These are phyloP conservation scores for Cheilosia soror DNA, from an alignment of 2,888 invertebrate genomes.

Conservation along the genomic window DNA sequence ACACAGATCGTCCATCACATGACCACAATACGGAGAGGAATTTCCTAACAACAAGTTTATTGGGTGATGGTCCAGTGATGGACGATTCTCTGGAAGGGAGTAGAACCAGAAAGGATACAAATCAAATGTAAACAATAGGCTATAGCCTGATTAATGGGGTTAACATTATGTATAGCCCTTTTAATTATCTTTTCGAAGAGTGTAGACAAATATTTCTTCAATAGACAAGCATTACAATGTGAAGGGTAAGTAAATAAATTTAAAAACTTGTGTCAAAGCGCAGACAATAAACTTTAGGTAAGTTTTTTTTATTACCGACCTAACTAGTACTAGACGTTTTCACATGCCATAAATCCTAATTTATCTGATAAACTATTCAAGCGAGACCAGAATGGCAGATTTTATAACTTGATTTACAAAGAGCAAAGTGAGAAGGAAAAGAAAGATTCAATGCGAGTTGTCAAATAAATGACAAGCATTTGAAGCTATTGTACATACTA, in stretches of 20 bases:
- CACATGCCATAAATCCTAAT: too few species aligned
- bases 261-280: too few species aligned
- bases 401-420: too few species aligned
- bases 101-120: neutral
- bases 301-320: too few species aligned
- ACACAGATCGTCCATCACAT: slow-evolving; percentile 17
- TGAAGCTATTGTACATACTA: too few species aligned
- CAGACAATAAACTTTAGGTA: too few species aligned
- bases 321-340: too few species aligned
- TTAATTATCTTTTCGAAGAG: neutral
- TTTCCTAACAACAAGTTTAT: slow-evolving; percentile 11
- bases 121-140: slow-evolving; percentile 19
- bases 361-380: too few species aligned
- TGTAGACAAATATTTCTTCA: neutral
- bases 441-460: too few species aligned
- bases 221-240: neutral
- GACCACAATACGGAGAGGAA: neutral
- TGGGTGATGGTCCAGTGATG: neutral
- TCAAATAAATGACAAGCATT: too few species aligned
- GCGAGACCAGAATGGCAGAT: too few species aligned
- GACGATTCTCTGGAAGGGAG: neutral
- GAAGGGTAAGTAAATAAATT: neutral
- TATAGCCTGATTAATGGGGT: slow-evolving; percentile 22
- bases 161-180: neutral
- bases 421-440: too few species aligned